Base-by-base conservation (phyloP, 2,797 vertebrate genomes). In the Heteromormyrus szaboi region DNA sequence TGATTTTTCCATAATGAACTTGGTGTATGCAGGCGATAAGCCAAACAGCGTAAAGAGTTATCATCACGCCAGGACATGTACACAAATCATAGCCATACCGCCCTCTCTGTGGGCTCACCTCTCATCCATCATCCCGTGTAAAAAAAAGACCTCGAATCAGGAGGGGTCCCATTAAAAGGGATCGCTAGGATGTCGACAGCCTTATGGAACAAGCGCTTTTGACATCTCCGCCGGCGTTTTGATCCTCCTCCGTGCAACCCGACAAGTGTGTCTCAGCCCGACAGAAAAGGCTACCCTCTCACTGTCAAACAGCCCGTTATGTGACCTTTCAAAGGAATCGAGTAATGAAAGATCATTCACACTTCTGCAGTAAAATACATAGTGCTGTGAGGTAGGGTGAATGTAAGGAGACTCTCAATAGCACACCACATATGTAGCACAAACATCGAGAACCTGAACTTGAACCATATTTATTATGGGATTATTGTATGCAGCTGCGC, bases 21-120 rank as follows among this genome's bases (percentile, higher is more conserved):
- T 89, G 48, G 46, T 90, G 90, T 62, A 62, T 90, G 87, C 79
- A 89, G 33, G 62, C 25, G 85, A 19, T 19, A 79, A 89, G 48
- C n/a, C 7, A 37, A 19, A 8, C 72, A 29, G 41, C n/a, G 81
- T 51, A 51, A 51, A n/a, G 41, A 84, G 8, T 29, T 84, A 84
- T 51, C 46, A 17, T 25, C 22, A 53, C 11, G 0, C 11, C 48
- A 81, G 62, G 25, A 87, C 86, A 33, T 62, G 89, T 86, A 90
- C 87, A 87, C 88, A 50, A 68, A 50, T 90, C 87, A 85, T 46
- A 76, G 2, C 53, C 37, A 86, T 84, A 25, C 81, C 33, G 6
- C 48, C 25, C 19, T 68, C 9, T 72, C 17, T 14, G 22, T 51
- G 11, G 83, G 50, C 46, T 79, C n/a, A 0, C 8, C 48, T 29